These are phyloP conservation scores for Aphrophora alni DNA, from an alignment of 2,888 invertebrate species.

Conservation along the genomic window DNA sequence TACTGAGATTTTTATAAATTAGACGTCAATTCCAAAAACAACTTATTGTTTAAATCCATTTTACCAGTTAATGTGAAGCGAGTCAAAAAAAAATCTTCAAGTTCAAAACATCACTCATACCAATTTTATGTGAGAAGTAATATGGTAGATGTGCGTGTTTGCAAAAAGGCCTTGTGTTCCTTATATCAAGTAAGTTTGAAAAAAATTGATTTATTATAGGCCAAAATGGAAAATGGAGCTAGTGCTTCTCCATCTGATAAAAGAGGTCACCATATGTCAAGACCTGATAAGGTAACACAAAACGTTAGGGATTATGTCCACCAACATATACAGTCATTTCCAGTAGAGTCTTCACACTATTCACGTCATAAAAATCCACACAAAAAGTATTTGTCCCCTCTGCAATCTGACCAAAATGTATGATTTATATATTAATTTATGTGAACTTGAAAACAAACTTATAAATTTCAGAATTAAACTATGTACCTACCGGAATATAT, in stretches of 20 bases:
- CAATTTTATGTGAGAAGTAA: too few species aligned
- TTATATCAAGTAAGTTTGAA: constrained; percentile 17
- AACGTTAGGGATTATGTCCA: not conserved
- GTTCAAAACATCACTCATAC: not conserved
- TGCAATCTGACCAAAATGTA: constrained; percentile 10
- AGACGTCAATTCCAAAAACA: constrained; percentile 13
- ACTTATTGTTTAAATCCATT: constrained; percentile 9
- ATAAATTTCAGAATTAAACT: too few species aligned
- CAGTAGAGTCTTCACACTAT: constrained; percentile 14
- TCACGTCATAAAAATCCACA: constrained; percentile 15
- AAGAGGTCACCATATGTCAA: not conserved
- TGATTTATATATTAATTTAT: not conserved
- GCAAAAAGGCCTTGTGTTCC: too few species aligned
- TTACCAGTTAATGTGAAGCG: not conserved
- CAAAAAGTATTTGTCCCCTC: constrained; percentile 27
- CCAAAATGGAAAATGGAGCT: not conserved
- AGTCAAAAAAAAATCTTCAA: not conserved
- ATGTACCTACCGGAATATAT: constrained; percentile 18
- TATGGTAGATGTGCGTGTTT: not conserved
- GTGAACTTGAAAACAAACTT: too few species aligned
- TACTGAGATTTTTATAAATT: constrained; percentile 7
- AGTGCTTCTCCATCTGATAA: not conserved
- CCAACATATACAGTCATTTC: not conserved
- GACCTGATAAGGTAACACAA: too few species aligned
- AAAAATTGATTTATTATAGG: constrained; percentile 3